Evolutionary conservation across 2,888 invertebrate genomes (phyloP).

Genomic region (Yponomeuta cagnagella): DNA sequence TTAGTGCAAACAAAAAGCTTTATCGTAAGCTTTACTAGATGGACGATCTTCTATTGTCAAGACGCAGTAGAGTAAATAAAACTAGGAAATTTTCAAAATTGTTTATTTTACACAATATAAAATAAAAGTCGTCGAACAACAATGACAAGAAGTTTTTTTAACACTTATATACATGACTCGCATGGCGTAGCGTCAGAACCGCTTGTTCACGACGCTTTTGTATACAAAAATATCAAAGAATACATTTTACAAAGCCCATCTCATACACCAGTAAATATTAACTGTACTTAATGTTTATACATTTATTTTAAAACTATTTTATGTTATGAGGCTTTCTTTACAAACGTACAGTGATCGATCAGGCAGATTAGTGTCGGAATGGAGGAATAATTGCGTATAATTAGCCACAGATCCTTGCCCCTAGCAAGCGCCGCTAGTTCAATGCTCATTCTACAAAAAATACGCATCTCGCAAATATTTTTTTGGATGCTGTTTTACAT

Average conservation of each 20-base stretch:
- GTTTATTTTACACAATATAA: constrained; percentile 48
- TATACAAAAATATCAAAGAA: constrained; percentile 40
- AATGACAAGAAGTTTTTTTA: constrained; percentile 32
- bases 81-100: constrained; percentile 34
- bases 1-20: too few relatives aligned
- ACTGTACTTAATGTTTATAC: constrained; percentile 16
- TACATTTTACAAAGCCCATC: constrained; percentile 16
- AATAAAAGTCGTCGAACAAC: constrained; percentile 51
- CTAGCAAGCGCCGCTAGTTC: background rate
- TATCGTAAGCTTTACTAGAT: too few relatives aligned
- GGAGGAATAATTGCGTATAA: constrained; percentile 17
- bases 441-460: background rate
- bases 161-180: constrained; percentile 22
- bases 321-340: constrained; percentile 15
- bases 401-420: constrained; percentile 2
- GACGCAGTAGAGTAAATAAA: background rate
- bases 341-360: constrained; percentile 14
- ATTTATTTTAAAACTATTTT: constrained; percentile 1
- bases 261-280: constrained; percentile 14
- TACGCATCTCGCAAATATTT: too few relatives aligned
- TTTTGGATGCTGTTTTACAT: too few relatives aligned
- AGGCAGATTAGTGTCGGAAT: constrained; percentile 19
- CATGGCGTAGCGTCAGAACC: constrained; percentile 27
- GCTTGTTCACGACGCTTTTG: constrained; percentile 11
- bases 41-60: too few relatives aligned